Evolutionary conservation across 2,797 vertebrate species (phyloP), one percentile per base, ranked within the genome.

Genomic region (Peromyscus nudipes): DNA sequence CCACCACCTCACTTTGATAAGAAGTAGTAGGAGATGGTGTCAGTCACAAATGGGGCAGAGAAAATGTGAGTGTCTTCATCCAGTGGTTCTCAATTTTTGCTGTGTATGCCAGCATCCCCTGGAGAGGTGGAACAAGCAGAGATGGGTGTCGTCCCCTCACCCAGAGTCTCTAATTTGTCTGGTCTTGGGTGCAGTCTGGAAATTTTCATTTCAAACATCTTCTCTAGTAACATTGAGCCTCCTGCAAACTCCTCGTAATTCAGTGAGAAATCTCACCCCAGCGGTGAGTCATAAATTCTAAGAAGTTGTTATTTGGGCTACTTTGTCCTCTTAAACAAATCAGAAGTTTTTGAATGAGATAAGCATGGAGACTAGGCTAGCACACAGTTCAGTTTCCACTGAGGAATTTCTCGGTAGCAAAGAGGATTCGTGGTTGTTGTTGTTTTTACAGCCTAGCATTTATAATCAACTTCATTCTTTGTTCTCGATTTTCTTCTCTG

Each of bases 281-380:
- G 55, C 57, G 65, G 4, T 57, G 49, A 86, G 37, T 83, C 34
- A 69, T 80, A n/a, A 62, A 62, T 49, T 82, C 71, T 75, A 84
- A 87, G 69, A 93, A 86, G 46, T 37, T 64, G 11, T 80, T 83
- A 1, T 62, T 75, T 79, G 16, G 1, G 29, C 46, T 69, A 82
- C 60, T 83, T 85, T 90, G 46, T 93, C 25, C 31, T 87, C 93
- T 91, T 31, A 57, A 64, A 88, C 11, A 86, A 23, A 87, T 40
- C 14, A 21, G 10, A 67, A 34, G 6, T 49, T 49, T 67, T 40
- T 40, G 16, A 60, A 43, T 71, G 64, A 90, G 31, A 37, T 77
- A 37, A 89, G 75, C 12, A 9, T 16, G 21, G 34, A 80, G 37
- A 40, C 71, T 60, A 86, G 73, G 4, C n/a, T 37, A 83, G 13